Conservation (phyloP, 1,140 invertebrate genomes). For the Philaenus spumarius region DNA sequence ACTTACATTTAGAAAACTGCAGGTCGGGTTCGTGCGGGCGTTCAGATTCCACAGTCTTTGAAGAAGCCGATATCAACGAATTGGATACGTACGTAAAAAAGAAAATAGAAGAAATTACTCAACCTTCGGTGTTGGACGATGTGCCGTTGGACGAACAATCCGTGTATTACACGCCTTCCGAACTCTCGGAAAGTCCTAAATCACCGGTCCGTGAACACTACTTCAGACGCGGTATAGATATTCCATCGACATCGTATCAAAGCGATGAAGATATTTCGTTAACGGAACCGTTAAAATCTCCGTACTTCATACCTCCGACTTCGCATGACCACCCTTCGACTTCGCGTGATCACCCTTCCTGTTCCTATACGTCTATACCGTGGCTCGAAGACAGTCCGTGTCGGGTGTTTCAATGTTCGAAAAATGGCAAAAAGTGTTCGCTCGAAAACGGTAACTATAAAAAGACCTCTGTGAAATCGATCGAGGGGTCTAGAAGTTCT, state of each 20-base stretch:
- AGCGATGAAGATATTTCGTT: background rate
- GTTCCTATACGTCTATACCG: background rate
- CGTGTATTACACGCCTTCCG: constrained; percentile 74
- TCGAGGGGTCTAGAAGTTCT: no score
- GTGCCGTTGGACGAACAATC: constrained; percentile 40
- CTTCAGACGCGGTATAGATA: background rate
- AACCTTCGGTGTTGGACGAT: constrained; percentile 43
- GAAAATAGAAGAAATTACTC: constrained; percentile 47
- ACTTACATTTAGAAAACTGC: constrained; percentile 87
- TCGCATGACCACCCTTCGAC: background rate
- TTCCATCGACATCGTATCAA: background rate
- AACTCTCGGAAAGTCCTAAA: constrained; percentile 39
- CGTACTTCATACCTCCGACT: background rate
- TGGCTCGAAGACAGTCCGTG: constrained; percentile 17
- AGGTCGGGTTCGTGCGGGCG: constrained; percentile 76
- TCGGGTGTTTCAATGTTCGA: constrained; percentile 19
- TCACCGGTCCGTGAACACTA: constrained; percentile 15
- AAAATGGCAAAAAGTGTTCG: background rate
- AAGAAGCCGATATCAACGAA: constrained; percentile 45
- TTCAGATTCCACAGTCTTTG: constrained; percentile 67
- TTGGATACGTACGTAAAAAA: constrained; percentile 50
- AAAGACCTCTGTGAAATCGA: no score
- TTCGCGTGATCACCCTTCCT: background rate
- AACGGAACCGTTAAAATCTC: background rate
- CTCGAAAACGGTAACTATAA: background rate